Evolutionary conservation across 2,888 invertebrate species (phyloP).

Genomic region (Diarsia dahlii): DNA sequence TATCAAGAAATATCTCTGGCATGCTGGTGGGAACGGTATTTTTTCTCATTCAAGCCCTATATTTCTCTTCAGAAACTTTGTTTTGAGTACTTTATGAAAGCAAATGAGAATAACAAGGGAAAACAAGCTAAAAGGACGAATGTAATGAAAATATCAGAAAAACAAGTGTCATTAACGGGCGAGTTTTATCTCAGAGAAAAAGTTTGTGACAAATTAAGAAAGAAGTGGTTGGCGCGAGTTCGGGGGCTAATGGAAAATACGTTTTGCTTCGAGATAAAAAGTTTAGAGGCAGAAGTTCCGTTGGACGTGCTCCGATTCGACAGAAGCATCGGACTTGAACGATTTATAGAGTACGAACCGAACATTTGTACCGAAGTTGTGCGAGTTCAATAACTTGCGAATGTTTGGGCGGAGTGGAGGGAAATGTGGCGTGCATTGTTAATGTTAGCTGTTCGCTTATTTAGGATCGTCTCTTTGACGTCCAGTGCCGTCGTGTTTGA

Average conservation of each 20-base stretch:
- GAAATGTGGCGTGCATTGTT: slow-evolving; percentile 45
- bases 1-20: too few species aligned
- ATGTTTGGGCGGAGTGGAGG: slow-evolving; percentile 4
- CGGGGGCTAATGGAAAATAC: slow-evolving; percentile 62
- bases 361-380: slow-evolving; percentile 48
- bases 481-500: not conserved
- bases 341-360: slow-evolving; percentile 54
- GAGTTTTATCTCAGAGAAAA: slow-evolving; percentile 75
- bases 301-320: slow-evolving; percentile 55
- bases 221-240: slow-evolving; percentile 60
- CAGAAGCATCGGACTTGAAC: slow-evolving; percentile 51
- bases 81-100: slow-evolving; percentile 57
- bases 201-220: slow-evolving; percentile 85
- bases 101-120: slow-evolving; percentile 60
- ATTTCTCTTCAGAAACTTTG: slow-evolving; percentile 51
- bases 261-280: slow-evolving; percentile 66
- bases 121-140: slow-evolving; percentile 54
- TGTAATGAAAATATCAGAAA: slow-evolving; percentile 78
- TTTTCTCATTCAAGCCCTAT: not conserved
- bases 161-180: slow-evolving; percentile 78
- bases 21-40: too few species aligned
- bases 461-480: slow-evolving; percentile 23
- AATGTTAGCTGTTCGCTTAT: slow-evolving; percentile 39
- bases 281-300: slow-evolving; percentile 62
- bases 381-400: slow-evolving; percentile 50